These are phyloP conservation scores for Ginglymostoma cirratum DNA, from an alignment of 2,113 vertebrate species.

Conservation along the genomic window DNA sequence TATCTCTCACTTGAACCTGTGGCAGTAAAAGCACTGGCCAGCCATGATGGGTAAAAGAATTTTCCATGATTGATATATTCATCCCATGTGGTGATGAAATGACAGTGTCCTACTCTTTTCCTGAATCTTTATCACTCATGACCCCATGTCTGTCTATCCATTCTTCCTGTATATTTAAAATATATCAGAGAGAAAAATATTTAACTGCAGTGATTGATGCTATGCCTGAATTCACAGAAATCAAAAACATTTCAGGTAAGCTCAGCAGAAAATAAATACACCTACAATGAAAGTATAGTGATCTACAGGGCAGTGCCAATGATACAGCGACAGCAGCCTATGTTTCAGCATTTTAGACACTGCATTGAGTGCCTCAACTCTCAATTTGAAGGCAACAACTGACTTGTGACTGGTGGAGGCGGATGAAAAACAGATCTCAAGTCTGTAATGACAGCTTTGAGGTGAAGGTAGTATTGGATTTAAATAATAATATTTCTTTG, in stretches of 20 bases:
- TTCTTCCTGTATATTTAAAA: not conserved
- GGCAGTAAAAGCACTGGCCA: not conserved
- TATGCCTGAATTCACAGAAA: not conserved
- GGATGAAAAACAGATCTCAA: not conserved
- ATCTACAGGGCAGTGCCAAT: not conserved
- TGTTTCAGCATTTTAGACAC: not conserved
- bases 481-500: not conserved
- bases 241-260: not conserved
- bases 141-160: not conserved
- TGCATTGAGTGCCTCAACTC: not conserved
- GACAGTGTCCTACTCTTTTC: too few species aligned
- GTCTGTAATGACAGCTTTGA: not conserved
- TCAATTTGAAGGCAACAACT: not conserved
- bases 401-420: not conserved
- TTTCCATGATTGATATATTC: not conserved
- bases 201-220: not conserved
- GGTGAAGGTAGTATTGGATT: not conserved
- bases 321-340: not conserved
- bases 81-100: not conserved
- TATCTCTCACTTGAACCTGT: not conserved
- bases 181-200: not conserved
- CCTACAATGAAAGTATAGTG: not conserved
- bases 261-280: not conserved
- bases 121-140: too few species aligned
- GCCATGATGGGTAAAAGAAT: not conserved